Conservation (phyloP, 2,797 vertebrate genomes). For the Tiaroga cobitis region DNA sequence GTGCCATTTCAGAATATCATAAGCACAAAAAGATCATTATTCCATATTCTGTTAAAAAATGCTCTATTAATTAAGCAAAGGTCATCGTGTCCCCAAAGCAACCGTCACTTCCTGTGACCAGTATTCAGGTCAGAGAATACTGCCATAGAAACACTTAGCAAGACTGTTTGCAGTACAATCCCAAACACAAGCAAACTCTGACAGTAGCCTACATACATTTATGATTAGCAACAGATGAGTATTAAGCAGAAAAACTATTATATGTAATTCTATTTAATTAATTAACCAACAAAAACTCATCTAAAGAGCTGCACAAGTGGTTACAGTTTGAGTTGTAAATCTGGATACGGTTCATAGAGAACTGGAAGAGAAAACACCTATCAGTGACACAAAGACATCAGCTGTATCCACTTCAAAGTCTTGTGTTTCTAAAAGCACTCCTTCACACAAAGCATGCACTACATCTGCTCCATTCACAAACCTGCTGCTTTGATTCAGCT, state of each 20-base stretch:
- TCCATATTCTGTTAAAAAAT: not conserved
- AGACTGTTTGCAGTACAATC: not conserved
- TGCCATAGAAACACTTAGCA: conserved; percentile 40
- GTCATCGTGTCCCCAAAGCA: not conserved
- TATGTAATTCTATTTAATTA: not conserved
- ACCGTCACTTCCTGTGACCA: conserved; percentile 57
- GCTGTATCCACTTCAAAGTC: conserved; percentile 62
- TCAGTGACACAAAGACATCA: conserved; percentile 60
- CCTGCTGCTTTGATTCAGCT: conserved; percentile 58
- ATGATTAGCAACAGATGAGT: not conserved
- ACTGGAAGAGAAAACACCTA: conserved; percentile 47
- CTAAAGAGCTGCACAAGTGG: not conserved
- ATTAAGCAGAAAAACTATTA: not conserved
- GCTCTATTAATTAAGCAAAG: not conserved
- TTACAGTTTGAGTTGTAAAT: conserved; percentile 42
- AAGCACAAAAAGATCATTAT: not conserved
- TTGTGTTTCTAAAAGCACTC: conserved; percentile 57
- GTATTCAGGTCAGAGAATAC: conserved; percentile 1
- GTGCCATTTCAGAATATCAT: not conserved
- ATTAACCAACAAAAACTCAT: not conserved
- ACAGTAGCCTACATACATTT: not conserved
- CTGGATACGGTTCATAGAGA: conserved; percentile 37
- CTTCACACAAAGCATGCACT: conserved; percentile 54
- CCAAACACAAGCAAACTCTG: not conserved
- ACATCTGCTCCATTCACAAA: conserved; percentile 56